phyloP scores from a whole-genome alignment of 2,113 vertebrate species.

The Alectura lathami region DNA sequence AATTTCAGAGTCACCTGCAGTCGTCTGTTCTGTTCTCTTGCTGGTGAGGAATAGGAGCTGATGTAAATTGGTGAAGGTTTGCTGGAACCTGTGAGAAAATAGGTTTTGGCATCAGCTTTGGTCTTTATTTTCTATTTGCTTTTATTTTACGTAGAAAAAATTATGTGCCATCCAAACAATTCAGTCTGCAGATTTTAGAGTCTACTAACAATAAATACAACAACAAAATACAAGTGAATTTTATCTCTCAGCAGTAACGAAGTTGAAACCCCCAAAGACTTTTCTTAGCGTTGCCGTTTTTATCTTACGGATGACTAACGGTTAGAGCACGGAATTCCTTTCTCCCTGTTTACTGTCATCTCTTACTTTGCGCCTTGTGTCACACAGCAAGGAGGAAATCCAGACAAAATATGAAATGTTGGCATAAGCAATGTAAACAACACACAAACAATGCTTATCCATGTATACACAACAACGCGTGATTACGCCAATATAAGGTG shows the following conservation, averaged over 20 bases:
- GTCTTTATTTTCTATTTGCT: not conserved
- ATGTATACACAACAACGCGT: too few relatives aligned
- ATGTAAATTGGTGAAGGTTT: slow-evolving; percentile 96
- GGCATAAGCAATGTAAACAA: too few relatives aligned
- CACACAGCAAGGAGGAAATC: not conserved
- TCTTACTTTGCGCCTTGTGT: not conserved
- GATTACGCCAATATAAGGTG: not conserved
- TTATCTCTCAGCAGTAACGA: slow-evolving; percentile 28
- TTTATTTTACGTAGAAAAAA: not conserved
- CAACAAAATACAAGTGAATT: not conserved
- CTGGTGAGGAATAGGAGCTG: slow-evolving; percentile 94
- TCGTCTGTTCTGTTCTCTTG: slow-evolving; percentile 90
- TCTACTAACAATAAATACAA: not conserved
- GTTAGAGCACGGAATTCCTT: slow-evolving; percentile 10
- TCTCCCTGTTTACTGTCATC: not conserved
- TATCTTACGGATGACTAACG: slow-evolving; percentile 22
- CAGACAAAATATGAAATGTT: not conserved
- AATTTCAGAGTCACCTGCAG: slow-evolving; percentile 84
- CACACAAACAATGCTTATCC: not conserved
- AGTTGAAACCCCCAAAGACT: not conserved
- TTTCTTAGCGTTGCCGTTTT: not conserved
- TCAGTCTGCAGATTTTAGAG: not conserved
- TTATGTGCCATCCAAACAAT: not conserved
- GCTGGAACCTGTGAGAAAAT: slow-evolving; percentile 86
- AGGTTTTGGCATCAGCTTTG: slow-evolving; percentile 52